These are phyloP conservation scores for Chrysotoxum bicinctum DNA, from an alignment of 2,888 invertebrate genomes.

Conservation along the genomic window DNA sequence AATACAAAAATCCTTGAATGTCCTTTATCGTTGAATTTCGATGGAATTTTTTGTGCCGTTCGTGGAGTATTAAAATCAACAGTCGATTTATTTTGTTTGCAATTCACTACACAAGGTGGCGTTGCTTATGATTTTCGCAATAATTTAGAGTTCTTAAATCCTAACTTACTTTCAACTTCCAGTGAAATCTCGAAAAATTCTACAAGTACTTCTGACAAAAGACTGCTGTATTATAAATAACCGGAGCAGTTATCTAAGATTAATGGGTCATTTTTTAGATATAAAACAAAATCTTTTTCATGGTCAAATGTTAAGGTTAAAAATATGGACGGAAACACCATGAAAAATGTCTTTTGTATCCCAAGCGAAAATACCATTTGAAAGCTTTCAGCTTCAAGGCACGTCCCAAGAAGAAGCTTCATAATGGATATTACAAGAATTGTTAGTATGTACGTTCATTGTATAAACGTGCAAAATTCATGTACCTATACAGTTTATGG, in stretches of 20 bases:
- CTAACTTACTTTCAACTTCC: background rate
- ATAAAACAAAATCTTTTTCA: conserved; percentile 11
- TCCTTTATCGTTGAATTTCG: too few relatives aligned
- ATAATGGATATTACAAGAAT: conserved; percentile 16
- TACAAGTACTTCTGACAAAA: background rate
- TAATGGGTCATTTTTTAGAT: conserved; percentile 29
- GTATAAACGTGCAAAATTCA: background rate
- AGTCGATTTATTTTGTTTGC: too few relatives aligned
- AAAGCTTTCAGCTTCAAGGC: conserved; percentile 14
- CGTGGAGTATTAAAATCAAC: too few relatives aligned
- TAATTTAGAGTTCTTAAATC: too few relatives aligned
- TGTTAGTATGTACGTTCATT: background rate
- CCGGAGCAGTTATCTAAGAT: background rate
- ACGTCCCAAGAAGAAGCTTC: conserved; percentile 4
- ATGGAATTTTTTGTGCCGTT: too few relatives aligned
- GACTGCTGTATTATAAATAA: background rate
- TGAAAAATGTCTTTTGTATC: conserved; percentile 40
- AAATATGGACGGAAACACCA: background rate
- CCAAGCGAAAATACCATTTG: conserved; percentile 41
- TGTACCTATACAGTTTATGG: background rate
- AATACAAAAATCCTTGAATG: too few relatives aligned
- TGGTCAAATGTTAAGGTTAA: conserved; percentile 29
- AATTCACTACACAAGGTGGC: too few relatives aligned
- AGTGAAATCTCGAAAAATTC: background rate
- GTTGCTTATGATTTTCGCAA: too few relatives aligned